Conservation (phyloP, 37 sponge, comb jelly and placozoan genomes). For the Theonella swinhoei region DNA sequence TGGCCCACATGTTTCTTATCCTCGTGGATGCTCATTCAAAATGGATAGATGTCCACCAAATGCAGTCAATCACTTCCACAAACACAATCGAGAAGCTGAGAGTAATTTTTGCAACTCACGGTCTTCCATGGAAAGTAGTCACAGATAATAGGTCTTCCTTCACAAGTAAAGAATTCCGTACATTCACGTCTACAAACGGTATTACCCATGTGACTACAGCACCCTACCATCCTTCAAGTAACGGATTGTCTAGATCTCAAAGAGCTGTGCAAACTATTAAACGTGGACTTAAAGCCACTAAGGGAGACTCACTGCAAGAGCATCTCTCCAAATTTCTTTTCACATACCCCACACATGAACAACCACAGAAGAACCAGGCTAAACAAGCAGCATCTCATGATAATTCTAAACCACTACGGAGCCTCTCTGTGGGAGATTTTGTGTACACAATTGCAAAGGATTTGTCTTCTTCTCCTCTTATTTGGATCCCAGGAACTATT, state of each 20-base stretch:
- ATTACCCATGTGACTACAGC: constrained; percentile 14
- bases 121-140: constrained; percentile 12
- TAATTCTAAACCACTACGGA: no score
- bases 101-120: constrained; percentile 22
- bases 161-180: constrained; percentile 12
- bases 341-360: neutral
- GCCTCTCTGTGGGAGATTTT: no score
- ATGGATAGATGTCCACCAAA: neutral
- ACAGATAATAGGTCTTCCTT: constrained; percentile 32
- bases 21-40: neutral
- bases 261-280: constrained; percentile 49
- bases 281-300: neutral
- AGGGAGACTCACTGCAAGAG: neutral
- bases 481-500: no score
- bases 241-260: constrained; percentile 54
- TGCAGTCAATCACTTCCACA: constrained; percentile 18
- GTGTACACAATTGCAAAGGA: no score
- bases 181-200: constrained; percentile 8
- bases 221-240: no score
- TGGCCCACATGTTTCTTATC: neutral
- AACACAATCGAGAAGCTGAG: constrained; percentile 16
- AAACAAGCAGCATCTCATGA: no score
- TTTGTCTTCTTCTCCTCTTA: no score
- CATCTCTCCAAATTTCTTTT: neutral
- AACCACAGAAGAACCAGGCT: no score